Conservation (phyloP, 2,888 invertebrate species). For the Oasisia sp. region DNA sequence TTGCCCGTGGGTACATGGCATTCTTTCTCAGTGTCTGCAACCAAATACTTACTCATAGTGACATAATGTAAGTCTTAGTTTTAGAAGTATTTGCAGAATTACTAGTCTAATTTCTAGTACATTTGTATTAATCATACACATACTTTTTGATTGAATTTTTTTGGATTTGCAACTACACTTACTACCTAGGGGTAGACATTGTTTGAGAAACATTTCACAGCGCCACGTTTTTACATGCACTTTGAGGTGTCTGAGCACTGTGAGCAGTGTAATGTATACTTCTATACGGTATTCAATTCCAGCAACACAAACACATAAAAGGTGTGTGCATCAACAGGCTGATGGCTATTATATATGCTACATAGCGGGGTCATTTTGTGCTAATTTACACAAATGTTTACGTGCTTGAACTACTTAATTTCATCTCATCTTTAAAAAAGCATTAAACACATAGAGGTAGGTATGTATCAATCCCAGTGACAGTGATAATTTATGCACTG, state of each 20-base stretch:
- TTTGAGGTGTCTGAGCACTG: not conserved
- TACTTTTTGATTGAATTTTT: no score
- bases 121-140: no score
- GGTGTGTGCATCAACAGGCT: not conserved
- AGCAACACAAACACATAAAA: not conserved
- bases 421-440: not conserved
- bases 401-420: not conserved
- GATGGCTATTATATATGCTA: not conserved
- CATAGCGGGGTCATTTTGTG: not conserved
- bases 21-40: conserved; percentile 3
- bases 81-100: no score
- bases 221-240: not conserved
- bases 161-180: not conserved
- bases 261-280: not conserved
- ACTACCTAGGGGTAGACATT: not conserved
- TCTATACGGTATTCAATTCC: not conserved
- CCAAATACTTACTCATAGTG: not conserved
- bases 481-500: no score
- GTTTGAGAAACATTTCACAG: not conserved
- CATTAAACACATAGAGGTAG: not conserved
- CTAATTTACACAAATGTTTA: not conserved
- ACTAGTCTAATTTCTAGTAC: no score
- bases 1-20: not conserved
- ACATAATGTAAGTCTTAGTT: not conserved
- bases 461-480: no score